These are phyloP conservation scores for Ceryle rudis DNA, from an alignment of 2,797 vertebrate genomes.

Conservation along the genomic window DNA sequence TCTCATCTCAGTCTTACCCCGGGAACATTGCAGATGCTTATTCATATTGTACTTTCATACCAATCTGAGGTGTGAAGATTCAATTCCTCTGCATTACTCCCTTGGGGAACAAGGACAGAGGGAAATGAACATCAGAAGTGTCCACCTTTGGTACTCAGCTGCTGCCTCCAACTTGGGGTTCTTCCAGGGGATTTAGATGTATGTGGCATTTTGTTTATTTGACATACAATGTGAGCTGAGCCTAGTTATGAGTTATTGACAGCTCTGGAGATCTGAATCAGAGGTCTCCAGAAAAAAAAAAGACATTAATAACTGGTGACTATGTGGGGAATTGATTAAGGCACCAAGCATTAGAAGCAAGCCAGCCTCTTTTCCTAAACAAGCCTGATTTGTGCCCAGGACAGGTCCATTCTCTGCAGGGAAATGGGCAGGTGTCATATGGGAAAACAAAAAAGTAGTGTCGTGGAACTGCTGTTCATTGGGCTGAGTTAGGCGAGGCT, in stretches of 20 bases:
- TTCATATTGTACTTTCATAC: not conserved
- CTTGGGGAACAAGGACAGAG: not conserved
- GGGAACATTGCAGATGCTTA: not conserved
- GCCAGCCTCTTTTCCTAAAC: not conserved
- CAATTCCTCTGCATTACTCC: not conserved
- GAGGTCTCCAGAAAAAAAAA: not conserved
- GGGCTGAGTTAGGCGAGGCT: not conserved
- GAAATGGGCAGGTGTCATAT: fast-evolving
- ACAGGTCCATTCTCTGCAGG: not conserved
- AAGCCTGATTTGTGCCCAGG: not conserved
- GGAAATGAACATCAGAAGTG: not conserved
- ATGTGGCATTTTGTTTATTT: not conserved
- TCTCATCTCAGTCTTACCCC: not conserved
- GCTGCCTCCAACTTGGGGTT: fast-evolving
- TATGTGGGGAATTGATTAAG: not conserved
- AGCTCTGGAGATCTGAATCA: not conserved
- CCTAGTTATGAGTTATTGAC: not conserved
- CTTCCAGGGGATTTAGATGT: not conserved
- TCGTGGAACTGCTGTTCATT: not conserved
- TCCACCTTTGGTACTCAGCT: not conserved
- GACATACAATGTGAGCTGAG: fast-evolving
- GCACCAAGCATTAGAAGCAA: not conserved
- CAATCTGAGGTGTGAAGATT: not conserved
- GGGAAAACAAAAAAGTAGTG: fast-evolving
- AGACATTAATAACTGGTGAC: not conserved